Evolutionary conservation across 2,113 vertebrate species (phyloP).

Genomic region (Sturnus vulgaris): DNA sequence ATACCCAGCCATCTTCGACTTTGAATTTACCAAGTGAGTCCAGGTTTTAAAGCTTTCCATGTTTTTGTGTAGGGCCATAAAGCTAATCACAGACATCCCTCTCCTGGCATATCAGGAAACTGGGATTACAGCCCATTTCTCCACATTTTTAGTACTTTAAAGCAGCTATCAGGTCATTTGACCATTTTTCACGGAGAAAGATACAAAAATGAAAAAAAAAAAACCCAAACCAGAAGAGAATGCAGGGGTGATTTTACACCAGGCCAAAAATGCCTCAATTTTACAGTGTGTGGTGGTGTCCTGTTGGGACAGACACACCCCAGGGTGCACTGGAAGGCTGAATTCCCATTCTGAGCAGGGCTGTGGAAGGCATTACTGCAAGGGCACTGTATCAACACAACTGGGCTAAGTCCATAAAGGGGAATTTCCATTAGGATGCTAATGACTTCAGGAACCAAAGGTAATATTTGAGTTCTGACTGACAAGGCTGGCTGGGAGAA

Average conservation of each 20-base stretch:
- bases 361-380: background rate
- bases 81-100: background rate
- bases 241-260: background rate
- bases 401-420: background rate
- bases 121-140: background rate
- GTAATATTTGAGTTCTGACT: slow-evolving; percentile 11
- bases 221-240: background rate
- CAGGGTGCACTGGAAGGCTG: background rate
- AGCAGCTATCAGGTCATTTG: background rate
- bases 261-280: background rate
- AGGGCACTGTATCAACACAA: slow-evolving; percentile 3
- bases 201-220: background rate
- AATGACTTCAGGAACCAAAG: slow-evolving; percentile 23
- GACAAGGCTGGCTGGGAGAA: background rate
- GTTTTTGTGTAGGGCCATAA: background rate
- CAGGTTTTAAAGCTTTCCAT: background rate
- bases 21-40: background rate
- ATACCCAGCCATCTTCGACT: background rate
- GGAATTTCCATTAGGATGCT: slow-evolving; percentile 48
- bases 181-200: background rate
- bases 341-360: background rate
- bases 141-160: background rate
- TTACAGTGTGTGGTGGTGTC: background rate
- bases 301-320: background rate
- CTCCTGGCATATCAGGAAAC: background rate